Percentiles rank a stretch among this genome's conserved stretches.
These are phyloP conservation scores for Syrphus vitripennis DNA, from an alignment of 2,888 invertebrate species.

Conservation along the genomic window DNA sequence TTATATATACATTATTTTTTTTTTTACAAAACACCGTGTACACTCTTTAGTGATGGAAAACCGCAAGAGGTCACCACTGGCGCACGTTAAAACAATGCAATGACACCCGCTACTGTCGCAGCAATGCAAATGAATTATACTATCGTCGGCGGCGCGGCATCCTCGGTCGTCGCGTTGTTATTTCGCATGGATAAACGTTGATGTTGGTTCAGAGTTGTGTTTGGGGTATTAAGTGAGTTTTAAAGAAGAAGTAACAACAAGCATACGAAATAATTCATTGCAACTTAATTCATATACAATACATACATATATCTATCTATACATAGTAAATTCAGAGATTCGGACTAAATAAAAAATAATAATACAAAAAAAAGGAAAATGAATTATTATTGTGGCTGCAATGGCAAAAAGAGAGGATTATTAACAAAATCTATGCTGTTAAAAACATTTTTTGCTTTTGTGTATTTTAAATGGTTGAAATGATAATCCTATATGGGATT, in stretches of 20 bases:
- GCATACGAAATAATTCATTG: constrained; percentile 11
- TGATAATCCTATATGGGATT: too few species aligned
- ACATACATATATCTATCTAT: too few species aligned
- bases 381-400: background rate
- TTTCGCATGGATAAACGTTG: background rate
- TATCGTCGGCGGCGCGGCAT: too few species aligned
- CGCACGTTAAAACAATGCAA: constrained; percentile 12
- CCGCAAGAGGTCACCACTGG: constrained; percentile 35
- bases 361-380: background rate
- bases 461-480: too few species aligned
- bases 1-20: background rate
- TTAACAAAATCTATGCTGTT: background rate
- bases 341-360: background rate
- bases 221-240: constrained; percentile 13
- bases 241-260: background rate
- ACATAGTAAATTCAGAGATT: background rate
- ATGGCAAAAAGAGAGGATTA: background rate
- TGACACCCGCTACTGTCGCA: background rate
- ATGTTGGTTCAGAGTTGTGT: background rate
- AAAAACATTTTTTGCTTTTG: too few species aligned
- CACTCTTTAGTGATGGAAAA: background rate
- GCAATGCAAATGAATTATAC: constrained; percentile 10
- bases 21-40: background rate
- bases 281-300: constrained; percentile 4
- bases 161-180: background rate